Base-by-base conservation (phyloP, 1,140 invertebrate genomes). In the Caerostris darwini region DNA sequence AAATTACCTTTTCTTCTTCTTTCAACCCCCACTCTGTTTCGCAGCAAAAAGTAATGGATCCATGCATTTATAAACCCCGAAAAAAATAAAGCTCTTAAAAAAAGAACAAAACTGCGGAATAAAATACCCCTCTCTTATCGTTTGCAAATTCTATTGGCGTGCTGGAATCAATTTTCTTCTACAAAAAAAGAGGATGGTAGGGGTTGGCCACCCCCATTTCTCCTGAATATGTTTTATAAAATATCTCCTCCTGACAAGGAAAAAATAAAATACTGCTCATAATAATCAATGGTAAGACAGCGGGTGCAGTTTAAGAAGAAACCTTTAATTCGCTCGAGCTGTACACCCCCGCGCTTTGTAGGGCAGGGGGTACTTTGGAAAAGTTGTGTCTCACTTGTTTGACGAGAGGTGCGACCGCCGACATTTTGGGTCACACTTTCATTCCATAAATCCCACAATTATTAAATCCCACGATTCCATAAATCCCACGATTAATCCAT, bases 91-190 rank as follows among this genome's bases (percentile, higher is more conserved):
- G 34, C 34, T 34, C 34, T 34, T 34, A 34, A 34, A 64, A 56
- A 53, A 87, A 57, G 19, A 64, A 64, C n/a, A n/a, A 87, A 64
- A 64, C 17, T 90, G 14, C 0, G 64, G n/a, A 90, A 90, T 64
- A 69, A 90, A 56, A 90, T 90, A n/a, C 50, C 8, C 5, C 87
- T 64, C 59, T 12, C 67, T 90, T 90, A 90, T 90, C 87, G 87
- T 90, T 90, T 61, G 87, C 87, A 90, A 90, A 90, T 90, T 90
- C 87, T 90, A 90, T 90, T 58, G 82, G 82, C 54, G 54, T 83
- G 56, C 82, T 90, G 87, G 87, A 90, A 90, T 34, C 34, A 34
- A 34, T 34, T 34, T 34, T 34, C 61, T 12, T 7, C 53, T 89
- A 71, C 61, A 89, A 69, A 89, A 69, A 89, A 69, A 56, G 14